Base-by-base conservation (phyloP, 2,797 vertebrate genomes). In the Ctenochaetus hawaiiensis region DNA sequence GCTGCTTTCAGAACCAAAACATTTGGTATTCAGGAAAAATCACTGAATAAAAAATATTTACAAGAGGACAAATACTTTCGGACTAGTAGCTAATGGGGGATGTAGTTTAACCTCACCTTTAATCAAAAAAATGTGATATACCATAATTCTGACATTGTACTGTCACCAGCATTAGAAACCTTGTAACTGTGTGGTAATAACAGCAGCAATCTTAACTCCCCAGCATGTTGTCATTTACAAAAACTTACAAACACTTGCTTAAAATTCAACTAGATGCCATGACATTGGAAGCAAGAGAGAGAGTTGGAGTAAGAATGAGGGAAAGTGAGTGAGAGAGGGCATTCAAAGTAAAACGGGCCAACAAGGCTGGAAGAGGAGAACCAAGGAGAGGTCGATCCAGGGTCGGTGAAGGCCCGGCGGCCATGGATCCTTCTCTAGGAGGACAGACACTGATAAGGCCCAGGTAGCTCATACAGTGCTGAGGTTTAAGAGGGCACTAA, bases 401-500 rank as follows among this genome's bases (percentile, higher is more conserved):
- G 92, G 89, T 89, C 87, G 34, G 72, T 77, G 72, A 80, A 90
- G 82, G 83, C 91, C 91, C 81, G 62, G 87, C 78, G 85, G 93
- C 90, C 88, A 94, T 90, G 91, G 91, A 92, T 92, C 86, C 87
- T 89, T 91, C 87, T 84, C 83, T 83, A 78, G 85, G 88, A 92
- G 90, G 92, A 93, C 84, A 81, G 87, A 77, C 82, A 10, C 85
- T 91, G 94, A 95, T 94, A 94, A 94, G 91, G 78, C 86, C 78
- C 71, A 86, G 90, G 89, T 92, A 89, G 91, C 90, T 93, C 89
- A 91, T 82, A 91, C 81, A 79, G 87, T 87, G 86, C 87, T 83
- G 87, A 81, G 84, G 92, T 91, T 88, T 90, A 80, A 90, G 84
- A 89, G 89, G 92, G 86, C 90, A 84, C 87, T 60, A 64, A 92